These are phyloP conservation scores for Marmota flaviventris DNA, from an alignment of 2,113 vertebrate species.

Conservation along the genomic window DNA sequence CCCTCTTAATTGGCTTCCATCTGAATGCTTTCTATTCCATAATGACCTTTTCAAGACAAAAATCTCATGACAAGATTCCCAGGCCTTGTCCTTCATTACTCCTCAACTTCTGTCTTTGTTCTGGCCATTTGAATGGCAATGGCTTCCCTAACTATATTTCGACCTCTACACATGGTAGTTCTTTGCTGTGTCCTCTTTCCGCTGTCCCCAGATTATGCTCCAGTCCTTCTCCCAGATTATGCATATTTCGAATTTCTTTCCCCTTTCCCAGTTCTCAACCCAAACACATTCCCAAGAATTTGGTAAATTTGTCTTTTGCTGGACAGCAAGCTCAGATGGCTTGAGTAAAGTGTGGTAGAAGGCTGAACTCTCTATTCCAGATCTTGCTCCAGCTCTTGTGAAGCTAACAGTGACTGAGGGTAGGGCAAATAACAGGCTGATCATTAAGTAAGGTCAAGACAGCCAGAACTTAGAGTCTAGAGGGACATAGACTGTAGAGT, in stretches of 20 bases:
- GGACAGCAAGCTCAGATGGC: not conserved
- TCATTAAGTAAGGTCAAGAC: constrained; percentile 23
- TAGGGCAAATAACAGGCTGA: not conserved
- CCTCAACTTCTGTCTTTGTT: not conserved
- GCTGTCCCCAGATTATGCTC: not conserved
- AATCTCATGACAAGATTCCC: not conserved
- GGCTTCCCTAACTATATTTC: not conserved
- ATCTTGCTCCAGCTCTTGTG: not conserved
- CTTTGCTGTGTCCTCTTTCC: not conserved
- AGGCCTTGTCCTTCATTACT: constrained; percentile 1
- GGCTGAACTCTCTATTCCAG: not conserved
- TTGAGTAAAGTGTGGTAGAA: not conserved
- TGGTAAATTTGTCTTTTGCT: not conserved
- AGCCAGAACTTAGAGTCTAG: constrained; percentile 6
- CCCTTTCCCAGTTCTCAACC: not conserved
- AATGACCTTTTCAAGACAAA: constrained; percentile 54
- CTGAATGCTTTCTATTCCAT: not conserved
- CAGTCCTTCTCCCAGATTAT: not conserved
- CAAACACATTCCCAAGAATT: not conserved
- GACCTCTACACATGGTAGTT: not conserved
- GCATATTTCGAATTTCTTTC: not conserved
- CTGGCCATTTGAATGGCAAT: not conserved
- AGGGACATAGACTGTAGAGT: not conserved
- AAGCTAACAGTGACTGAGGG: not conserved
- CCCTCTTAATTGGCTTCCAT: not conserved